Evolutionary conservation across 2,113 vertebrate genomes (phyloP), one percentile per base, ranked within the genome.

Genomic region (Ascaphus truei): DNA sequence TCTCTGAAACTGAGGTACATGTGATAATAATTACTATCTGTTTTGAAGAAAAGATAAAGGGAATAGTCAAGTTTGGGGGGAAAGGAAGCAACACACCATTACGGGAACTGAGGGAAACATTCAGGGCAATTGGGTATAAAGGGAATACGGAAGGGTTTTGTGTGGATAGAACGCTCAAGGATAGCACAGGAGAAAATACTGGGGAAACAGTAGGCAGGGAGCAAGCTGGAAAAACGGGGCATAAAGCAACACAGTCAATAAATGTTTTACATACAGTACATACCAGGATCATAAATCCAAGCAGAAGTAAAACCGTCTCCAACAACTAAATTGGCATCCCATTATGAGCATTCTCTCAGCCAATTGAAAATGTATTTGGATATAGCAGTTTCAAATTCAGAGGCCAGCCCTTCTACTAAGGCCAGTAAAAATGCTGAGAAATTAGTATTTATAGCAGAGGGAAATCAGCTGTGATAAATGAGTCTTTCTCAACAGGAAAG

Each of bases 241-340:
- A 51, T 36, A 51, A 29, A 45, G 16, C 30, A 29, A 63, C 30
- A 27, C 61, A 51, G 34, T 56, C 48, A 55, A 43, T 25, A 52
- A 55, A 65, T 53, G 34, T 65, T 65, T n/a, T 43, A 55, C 43
- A 26, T 66, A 29, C 51, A 27, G 47, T 66, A 29, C 51, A 27
- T 31, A 20, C 25, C 63, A 41, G 63, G 31, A 43, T 23, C 31
- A 34, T 26, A 53, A 23, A 56, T 53, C 8, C 51, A 25, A 51
- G 48, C 41, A 25, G 34, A 15, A 56, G 36, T 39, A 50, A 68
- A 68, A 50, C 55, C 50, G 51, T 68, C 55, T 59, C n/a, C 30
- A 68, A 11, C 43, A 68, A 11, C 43, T 18, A 59, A 20, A 45
- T 31, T 11, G 51, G 66, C 15, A 50, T 59, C 55, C 22, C 53